Evolutionary conservation across 2,113 vertebrate species (phyloP).

Genomic region (Tragulus kanchil): DNA sequence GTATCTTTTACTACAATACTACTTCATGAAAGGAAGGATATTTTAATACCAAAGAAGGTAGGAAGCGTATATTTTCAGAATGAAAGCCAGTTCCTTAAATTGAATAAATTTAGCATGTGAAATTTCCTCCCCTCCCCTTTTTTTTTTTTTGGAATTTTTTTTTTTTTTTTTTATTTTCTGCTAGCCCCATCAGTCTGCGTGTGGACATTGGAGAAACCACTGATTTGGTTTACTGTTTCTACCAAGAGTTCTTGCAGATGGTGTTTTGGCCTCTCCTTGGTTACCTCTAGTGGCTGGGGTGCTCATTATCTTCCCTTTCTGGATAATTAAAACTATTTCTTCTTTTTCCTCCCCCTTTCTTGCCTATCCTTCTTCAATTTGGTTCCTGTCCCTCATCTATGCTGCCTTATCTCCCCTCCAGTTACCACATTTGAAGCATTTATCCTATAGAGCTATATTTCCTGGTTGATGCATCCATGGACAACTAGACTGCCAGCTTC

Average conservation of each 20-base stretch:
- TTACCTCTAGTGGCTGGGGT: not conserved
- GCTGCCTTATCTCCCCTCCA: not conserved
- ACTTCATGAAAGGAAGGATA: conserved; percentile 44
- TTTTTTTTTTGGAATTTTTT: not conserved
- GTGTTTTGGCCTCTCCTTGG: not conserved
- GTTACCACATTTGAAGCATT: not conserved
- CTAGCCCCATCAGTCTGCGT: not conserved
- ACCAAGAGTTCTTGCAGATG: not conserved
- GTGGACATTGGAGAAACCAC: not conserved
- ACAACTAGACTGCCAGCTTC: not conserved
- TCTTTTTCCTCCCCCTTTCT: not conserved
- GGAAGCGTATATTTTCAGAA: conserved; percentile 9
- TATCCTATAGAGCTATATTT: not conserved
- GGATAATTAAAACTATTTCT: not conserved
- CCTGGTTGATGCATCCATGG: too few species aligned
- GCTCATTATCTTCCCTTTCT: not conserved
- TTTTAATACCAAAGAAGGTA: not conserved
- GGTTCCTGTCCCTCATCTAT: not conserved
- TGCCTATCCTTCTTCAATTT: not conserved
- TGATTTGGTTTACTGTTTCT: not conserved
- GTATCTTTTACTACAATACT: not conserved
- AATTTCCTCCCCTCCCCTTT: not conserved
- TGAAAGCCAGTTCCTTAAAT: conserved; percentile 33
- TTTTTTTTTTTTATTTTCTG: not conserved
- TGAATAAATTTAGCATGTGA: not conserved